Percentiles rank a stretch among this genome's conserved stretches.
phyloP scores from a whole-genome alignment of 2,113 vertebrate species.

The Rhizomys pruinosus region DNA sequence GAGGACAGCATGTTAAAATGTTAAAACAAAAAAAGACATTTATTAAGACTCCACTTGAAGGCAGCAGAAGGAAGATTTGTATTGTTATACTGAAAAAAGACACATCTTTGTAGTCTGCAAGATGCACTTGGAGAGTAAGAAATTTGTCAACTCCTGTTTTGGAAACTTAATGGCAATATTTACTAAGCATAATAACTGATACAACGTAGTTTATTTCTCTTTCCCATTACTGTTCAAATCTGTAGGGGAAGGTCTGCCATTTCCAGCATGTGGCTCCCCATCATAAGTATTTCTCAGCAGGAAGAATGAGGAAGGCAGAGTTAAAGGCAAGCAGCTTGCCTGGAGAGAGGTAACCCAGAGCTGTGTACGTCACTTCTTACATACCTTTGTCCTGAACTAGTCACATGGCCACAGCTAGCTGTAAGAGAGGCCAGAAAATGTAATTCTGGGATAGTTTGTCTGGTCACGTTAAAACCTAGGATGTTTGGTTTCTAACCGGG shows the following conservation, averaged over 20 bases:
- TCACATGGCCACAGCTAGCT: constrained; percentile 3
- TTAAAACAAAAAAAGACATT: constrained; percentile 41
- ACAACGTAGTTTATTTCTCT: neutral
- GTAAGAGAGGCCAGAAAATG: constrained; percentile 15
- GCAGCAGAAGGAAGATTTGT: constrained; percentile 11
- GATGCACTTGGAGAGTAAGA: neutral
- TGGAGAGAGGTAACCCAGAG: neutral
- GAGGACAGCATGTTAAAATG: neutral
- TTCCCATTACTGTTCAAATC: neutral
- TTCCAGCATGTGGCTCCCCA: neutral
- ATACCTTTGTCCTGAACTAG: neutral
- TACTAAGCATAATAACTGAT: neutral
- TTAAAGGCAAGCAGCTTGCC: neutral
- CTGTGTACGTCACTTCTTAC: neutral
- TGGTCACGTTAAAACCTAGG: neutral
- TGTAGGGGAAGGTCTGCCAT: neutral
- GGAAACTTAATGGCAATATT: neutral
- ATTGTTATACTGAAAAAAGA: neutral
- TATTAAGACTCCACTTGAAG: constrained; percentile 24
- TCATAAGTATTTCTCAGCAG: neutral
- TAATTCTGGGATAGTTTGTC: neutral
- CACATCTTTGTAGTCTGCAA: neutral
- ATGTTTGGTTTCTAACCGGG: neutral
- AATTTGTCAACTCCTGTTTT: neutral
- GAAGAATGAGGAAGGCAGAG: neutral